Evolutionary conservation across 2,888 invertebrate genomes (phyloP), one percentile per base, ranked within the genome.

Genomic region (Dione vanillae): DNA sequence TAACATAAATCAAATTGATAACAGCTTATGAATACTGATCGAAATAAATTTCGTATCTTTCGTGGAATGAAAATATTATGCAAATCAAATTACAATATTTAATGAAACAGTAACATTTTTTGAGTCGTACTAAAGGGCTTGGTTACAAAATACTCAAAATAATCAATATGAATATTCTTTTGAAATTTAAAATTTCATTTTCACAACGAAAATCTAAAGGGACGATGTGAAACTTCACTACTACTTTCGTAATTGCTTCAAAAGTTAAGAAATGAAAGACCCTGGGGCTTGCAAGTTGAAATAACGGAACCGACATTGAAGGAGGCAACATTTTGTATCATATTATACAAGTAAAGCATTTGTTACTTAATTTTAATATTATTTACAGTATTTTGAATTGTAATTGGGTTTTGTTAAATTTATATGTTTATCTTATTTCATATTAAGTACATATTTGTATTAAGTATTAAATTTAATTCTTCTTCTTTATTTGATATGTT

Each of bases 231-330:
- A 88, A 88, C 86, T 89, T 87, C 79, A 81, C 81, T 85, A 89
- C 88, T 89, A 88, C 89, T 90, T 89, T 83, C 82, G 86, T 88
- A 90, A 90, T 89, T 89, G 88, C 86, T 84, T 83, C 82, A 78
- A 85, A 90, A 89, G 84, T 90, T 90, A 75, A 76, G 72, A 81
- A 84, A 85, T 82, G 83, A 83, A 85, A 83, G 82, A 84, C 83
- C 84, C 80, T 72, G 78, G 76, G 82, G 85, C 83, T 76, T 77
- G 74, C 74, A 78, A 82, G 80, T 80, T 82, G 79, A 83, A 84
- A 85, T 82, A 83, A 85, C 80, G 79, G 77, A 84, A 81, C 79
- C 79, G 80, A 82, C 83, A 82, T 58, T 47, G 67, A 68, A 67
- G 56, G 64, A 67, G 52, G 52, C 43, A 43, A 70, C 43, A 67